Base-by-base conservation (phyloP, 2,113 vertebrate species). In the Siniperca chuatsi region DNA sequence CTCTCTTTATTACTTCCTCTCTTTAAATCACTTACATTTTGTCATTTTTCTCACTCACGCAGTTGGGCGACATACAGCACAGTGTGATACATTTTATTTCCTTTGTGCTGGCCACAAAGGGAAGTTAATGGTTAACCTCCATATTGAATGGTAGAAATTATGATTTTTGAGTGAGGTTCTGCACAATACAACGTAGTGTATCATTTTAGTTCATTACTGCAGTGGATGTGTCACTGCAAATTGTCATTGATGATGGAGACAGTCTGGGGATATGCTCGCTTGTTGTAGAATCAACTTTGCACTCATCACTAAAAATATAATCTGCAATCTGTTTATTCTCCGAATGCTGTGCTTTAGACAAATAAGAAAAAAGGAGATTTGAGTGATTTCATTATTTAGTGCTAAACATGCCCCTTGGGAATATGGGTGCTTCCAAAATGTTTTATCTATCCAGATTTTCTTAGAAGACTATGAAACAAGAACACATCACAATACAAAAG, bases 11-110 rank as follows among this genome's bases (percentile, higher is more conserved):
- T 91, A 92, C 92, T 86, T 85, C 72, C 85, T 86, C 81, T 92
- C 81, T 93, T 93, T 89, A 93, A 93, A 93, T 94, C 92, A 92
- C 90, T 89, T 91, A 92, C 84, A 88, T 92, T 90, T 67, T 78
- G 82, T 88, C 77, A 79, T 90, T 93, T 93, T 89, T 90, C 87
- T 80, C 80, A 44, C 81, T 87, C 61, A 66, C 15, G 18, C 87
- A 70, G 67, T 77, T 48, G 65, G 75, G 72, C 64, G 2, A 90
- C 89, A 80, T 48, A 44, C 75, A 44, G 83, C 81, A 50, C 75
- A 46, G 46, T 80, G 77, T 83, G 83, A 90, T 73, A 58, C 78
- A 78, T 82, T 91, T 84, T 54, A 89, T 85, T 87, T 79, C 80
- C 42, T 88, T 87, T 92, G 82, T 92, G 68, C 42, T 0, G 52